Evolutionary conservation across 2,888 invertebrate species (phyloP), one percentile per base, ranked within the genome.

Genomic region (Protodeltote pygarga): DNA sequence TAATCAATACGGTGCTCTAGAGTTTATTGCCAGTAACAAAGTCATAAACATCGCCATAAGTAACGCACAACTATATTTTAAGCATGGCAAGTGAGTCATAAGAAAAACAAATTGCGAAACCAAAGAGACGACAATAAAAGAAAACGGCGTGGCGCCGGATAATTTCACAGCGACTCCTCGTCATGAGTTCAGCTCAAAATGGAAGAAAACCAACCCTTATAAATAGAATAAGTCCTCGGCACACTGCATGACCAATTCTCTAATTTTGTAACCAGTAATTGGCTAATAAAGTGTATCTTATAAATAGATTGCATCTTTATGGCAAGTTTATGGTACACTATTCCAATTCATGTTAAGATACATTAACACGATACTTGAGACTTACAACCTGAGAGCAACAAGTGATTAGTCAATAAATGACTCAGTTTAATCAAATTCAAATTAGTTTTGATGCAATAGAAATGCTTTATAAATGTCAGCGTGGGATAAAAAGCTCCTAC

Each of bases 201-300:
- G 84, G 82, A 88, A 81, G 80, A 89, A 85, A 80, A 83, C 81
- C 71, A 73, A 58, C 63, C 54, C 67, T 74, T 81, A 85, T 85
- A 87, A 88, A 88, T 89, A 89, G 84, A 74, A 71, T 62, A 66
- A 70, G 75, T 74, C 71, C 72, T 64, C 73, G 64, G 65, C 64
- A 74, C 66, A 68, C 67, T 74, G 82, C 77, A 86, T 90, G 90
- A 89, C 85, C 85, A 89, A 86, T 88, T 78, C 78, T 85, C 88
- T 89, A 88, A 89, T 83, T 87, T 83, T 83, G 79, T 74, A 81
- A 63, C 54, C 62, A 66, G 66, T 69, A 65, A 66, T 68, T 58
- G 60, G 54, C 65, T 42, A 60, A 63, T 70, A 66, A 64, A 49
- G 53, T 13, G 51, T 45, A 47, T 57, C 57, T 42, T 73, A 69